Evolutionary conservation across 2,888 invertebrate genomes (phyloP).

Genomic region (Melitaea athalia): DNA sequence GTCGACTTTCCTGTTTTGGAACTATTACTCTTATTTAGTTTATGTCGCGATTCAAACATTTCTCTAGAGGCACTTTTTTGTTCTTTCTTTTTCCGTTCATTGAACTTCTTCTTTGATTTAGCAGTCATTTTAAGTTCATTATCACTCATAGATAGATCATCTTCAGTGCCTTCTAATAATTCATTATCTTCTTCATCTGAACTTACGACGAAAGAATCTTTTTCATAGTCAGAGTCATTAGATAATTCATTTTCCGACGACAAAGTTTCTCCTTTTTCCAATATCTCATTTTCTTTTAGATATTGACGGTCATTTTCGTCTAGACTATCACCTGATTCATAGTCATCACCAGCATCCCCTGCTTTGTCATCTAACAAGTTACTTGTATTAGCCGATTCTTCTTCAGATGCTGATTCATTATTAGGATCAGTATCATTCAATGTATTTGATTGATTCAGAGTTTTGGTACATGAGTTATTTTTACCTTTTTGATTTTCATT

Average conservation of each 20-base stretch:
- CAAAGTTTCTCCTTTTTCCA: conserved; percentile 77
- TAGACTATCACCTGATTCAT: conserved; percentile 76
- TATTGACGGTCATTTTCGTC: conserved; percentile 75
- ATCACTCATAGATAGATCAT: conserved; percentile 71
- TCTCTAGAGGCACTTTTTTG: conserved; percentile 73
- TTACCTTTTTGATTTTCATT: conserved; percentile 4
- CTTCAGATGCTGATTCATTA: conserved; percentile 29
- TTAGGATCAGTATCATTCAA: conserved; percentile 14
- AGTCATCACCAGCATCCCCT: conserved; percentile 67
- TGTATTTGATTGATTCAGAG: neutral
- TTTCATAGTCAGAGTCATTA: conserved; percentile 73
- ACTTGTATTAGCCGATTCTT: conserved; percentile 46
- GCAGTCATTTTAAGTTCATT: conserved; percentile 70
- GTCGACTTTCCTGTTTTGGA: conserved; percentile 42
- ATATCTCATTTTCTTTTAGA: conserved; percentile 75
- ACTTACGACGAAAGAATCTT: conserved; percentile 80
- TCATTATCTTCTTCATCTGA: conserved; percentile 74
- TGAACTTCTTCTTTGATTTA: conserved; percentile 71
- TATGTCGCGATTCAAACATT: conserved; percentile 73
- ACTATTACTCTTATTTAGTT: conserved; percentile 46
- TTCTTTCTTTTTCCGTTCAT: conserved; percentile 68
- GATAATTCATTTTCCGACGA: conserved; percentile 73
- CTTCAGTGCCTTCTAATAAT: conserved; percentile 69
- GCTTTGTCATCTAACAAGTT: conserved; percentile 64
- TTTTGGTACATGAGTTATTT: neutral